Percentiles rank a stretch among this genome's conserved stretches.
Conservation (phyloP, 2,888 invertebrate species). For the Eulithis prunata region DNA sequence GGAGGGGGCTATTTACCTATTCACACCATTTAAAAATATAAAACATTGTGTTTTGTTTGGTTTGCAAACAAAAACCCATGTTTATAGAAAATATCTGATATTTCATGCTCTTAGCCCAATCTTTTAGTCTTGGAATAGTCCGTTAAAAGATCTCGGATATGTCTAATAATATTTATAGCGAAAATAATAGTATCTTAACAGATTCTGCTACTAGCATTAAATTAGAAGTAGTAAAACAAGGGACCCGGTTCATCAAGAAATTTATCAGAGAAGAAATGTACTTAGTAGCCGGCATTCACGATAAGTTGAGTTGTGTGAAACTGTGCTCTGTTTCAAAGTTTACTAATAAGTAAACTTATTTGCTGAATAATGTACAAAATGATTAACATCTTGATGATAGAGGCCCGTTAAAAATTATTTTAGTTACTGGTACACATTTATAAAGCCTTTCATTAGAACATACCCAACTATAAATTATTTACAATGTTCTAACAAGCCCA, state of each 20-base stretch:
- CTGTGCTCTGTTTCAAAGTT: too few relatives aligned
- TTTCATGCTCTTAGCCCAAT: neutral
- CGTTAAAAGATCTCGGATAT: too few relatives aligned
- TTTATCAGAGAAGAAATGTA: neutral
- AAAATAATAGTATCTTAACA: neutral
- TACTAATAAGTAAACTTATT: neutral
- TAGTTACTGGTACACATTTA: too few relatives aligned
- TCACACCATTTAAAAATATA: slow-evolving; percentile 45
- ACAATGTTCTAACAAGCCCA: slow-evolving; percentile 23
- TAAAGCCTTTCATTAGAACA: neutral
- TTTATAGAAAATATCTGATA: neutral
- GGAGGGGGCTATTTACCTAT: slow-evolving; percentile 40
- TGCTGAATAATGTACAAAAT: neutral
- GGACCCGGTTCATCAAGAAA: neutral
- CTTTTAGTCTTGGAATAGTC: neutral
- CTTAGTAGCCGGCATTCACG: too few relatives aligned
- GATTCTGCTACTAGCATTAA: neutral
- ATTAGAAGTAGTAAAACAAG: neutral
- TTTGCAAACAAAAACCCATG: neutral
- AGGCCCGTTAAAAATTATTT: neutral
- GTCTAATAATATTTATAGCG: too few relatives aligned
- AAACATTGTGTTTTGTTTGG: neutral
- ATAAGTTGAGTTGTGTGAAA: too few relatives aligned
- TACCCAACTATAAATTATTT: slow-evolving; percentile 25
- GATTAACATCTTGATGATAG: neutral